Evolutionary conservation across 2,888 invertebrate genomes (phyloP).

Genomic region (Petrophora chlorosata): DNA sequence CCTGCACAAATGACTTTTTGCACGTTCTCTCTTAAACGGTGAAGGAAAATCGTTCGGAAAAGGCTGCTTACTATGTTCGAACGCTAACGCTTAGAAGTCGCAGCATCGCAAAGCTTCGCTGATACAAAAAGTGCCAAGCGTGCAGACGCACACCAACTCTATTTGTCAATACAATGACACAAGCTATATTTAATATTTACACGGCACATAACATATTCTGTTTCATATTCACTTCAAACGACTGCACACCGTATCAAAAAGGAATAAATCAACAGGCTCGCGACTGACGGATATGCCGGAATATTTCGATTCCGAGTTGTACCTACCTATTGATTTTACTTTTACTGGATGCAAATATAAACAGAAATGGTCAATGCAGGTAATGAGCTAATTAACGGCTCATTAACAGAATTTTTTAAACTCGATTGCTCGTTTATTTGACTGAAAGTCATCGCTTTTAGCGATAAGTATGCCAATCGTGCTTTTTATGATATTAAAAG

Average conservation of each 20-base stretch:
- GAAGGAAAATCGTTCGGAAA: no score
- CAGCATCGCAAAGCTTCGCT: no score
- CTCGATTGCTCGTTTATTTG: no score
- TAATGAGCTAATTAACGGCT: background rate
- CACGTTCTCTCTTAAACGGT: no score
- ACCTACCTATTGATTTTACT: slow-evolving; percentile 3
- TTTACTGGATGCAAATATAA: background rate
- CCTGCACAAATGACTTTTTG: no score
- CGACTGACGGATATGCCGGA: slow-evolving; percentile 25
- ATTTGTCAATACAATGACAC: slow-evolving; percentile 14
- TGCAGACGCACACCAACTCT: background rate
- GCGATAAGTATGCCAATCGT: no score
- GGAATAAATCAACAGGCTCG: slow-evolving; percentile 46
- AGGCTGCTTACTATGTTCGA: no score
- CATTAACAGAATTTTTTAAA: slow-evolving; percentile 1
- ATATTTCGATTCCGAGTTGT: slow-evolving; percentile 16
- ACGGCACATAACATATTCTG: slow-evolving; percentile 45
- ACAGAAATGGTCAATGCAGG: background rate
- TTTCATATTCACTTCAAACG: slow-evolving; percentile 45
- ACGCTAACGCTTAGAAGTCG: no score
- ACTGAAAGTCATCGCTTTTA: no score
- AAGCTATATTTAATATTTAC: slow-evolving; percentile 25
- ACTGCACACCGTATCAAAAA: slow-evolving; percentile 47
- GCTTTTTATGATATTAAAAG: no score
- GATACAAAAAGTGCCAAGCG: no score